phyloP scores from a whole-genome alignment of 2,888 invertebrate genomes.

The Thymelicus sylvestris region DNA sequence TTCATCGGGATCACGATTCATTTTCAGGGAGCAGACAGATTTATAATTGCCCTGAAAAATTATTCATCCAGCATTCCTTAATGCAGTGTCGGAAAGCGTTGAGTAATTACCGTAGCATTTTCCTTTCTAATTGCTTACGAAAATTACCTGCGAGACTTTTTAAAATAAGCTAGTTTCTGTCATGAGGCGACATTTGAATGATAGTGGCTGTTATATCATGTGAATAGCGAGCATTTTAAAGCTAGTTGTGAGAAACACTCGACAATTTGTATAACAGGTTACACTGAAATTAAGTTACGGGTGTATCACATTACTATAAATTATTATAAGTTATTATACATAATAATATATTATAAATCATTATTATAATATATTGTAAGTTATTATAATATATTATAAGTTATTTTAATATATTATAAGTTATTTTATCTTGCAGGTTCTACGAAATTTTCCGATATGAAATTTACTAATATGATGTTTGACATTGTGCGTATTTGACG shows the following conservation, averaged over 20 bases:
- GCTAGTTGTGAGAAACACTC: not conserved
- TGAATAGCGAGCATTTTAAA: not conserved
- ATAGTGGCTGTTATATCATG: not conserved
- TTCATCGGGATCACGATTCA: constrained; percentile 40
- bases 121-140: constrained; percentile 39
- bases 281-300: not conserved
- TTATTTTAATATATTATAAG: no score
- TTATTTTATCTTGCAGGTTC: no score
- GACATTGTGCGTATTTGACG: no score
- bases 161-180: constrained; percentile 32
- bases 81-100: constrained; percentile 40
- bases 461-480: no score
- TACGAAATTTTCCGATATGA: no score
- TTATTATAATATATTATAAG: no score
- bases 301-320: no score
- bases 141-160: constrained; percentile 42
- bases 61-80: constrained; percentile 41
- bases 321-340: no score
- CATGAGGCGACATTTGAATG: constrained; percentile 7
- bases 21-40: constrained; percentile 39
- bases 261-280: not conserved
- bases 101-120: constrained; percentile 41
- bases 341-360: no score
- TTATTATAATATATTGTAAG: no score
- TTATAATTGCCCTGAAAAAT: constrained; percentile 43